phyloP scores from a whole-genome alignment of 2,113 vertebrate species.

The Entomyzon cyanotis region DNA sequence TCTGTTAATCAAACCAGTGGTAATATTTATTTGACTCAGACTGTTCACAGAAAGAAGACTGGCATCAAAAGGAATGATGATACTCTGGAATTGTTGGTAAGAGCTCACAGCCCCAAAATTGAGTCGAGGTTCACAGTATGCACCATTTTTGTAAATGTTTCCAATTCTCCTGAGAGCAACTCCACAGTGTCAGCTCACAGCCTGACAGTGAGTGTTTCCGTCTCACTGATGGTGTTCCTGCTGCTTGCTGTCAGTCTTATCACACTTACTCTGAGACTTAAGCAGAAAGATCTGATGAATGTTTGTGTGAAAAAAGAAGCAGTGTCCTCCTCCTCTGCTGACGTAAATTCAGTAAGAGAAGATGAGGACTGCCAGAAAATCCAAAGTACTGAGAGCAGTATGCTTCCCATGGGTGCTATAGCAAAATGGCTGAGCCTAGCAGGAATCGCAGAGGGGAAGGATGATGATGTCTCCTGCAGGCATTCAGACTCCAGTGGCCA shows the following conservation, averaged over 20 bases:
- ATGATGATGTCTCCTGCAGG: slow-evolving; percentile 55
- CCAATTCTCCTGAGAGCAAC: slow-evolving; percentile 69
- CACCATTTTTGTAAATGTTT: slow-evolving; percentile 83
- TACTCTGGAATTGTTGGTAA: slow-evolving; percentile 78
- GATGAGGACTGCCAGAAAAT: slow-evolving; percentile 39
- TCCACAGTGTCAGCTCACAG: slow-evolving; percentile 38
- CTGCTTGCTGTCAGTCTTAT: slow-evolving; percentile 74
- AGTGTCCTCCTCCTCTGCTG: slow-evolving; percentile 30
- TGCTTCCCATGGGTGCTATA: slow-evolving; percentile 45
- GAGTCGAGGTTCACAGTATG: slow-evolving; percentile 83
- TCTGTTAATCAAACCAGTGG: slow-evolving; percentile 85
- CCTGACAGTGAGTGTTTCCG: slow-evolving; percentile 75
- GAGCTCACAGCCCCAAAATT: slow-evolving; percentile 82
- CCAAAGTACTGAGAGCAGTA: background rate
- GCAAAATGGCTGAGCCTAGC: slow-evolving; percentile 72
- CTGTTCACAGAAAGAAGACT: slow-evolving; percentile 71
- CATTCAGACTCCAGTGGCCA: slow-evolving; percentile 82
- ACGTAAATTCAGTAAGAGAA: background rate
- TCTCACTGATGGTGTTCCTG: slow-evolving; percentile 78
- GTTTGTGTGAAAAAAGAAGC: slow-evolving; percentile 60
- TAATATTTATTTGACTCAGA: slow-evolving; percentile 77
- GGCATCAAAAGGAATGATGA: slow-evolving; percentile 42
- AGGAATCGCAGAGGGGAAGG: slow-evolving; percentile 64
- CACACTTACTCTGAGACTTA: slow-evolving; percentile 77
- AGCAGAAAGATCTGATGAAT: slow-evolving; percentile 66